Percentiles rank a stretch among this genome's conserved stretches.
phyloP scores from a whole-genome alignment of 2,888 invertebrate species.

The Caenorhabditis auriculariae region DNA sequence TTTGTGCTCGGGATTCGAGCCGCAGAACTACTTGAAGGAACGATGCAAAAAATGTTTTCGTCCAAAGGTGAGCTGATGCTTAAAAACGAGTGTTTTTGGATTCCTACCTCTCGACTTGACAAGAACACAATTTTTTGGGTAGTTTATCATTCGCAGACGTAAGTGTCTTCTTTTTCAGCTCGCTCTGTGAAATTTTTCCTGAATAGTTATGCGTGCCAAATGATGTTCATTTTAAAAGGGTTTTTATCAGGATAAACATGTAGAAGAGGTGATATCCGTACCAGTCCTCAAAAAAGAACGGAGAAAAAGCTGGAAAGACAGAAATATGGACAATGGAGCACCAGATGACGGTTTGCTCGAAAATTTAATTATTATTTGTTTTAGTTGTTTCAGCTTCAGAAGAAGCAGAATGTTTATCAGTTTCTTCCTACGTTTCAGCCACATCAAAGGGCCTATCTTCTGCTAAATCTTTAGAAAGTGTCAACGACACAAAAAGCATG shows the following conservation, averaged over 20 bases:
- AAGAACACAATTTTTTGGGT: neutral
- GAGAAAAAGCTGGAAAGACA: slow-evolving; percentile 36
- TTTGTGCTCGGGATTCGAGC: slow-evolving; percentile 64
- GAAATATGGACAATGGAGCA: slow-evolving; percentile 39
- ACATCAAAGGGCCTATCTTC: slow-evolving; percentile 57
- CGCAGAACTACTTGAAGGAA: slow-evolving; percentile 65
- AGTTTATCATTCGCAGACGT: too few relatives aligned
- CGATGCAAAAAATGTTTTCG: slow-evolving; percentile 64
- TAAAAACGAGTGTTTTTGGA: neutral
- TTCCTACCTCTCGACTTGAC: neutral
- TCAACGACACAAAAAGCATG: slow-evolving; percentile 42
- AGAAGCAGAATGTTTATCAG: slow-evolving; percentile 46
- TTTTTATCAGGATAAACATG: slow-evolving; percentile 38
- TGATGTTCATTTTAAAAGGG: too few relatives aligned
- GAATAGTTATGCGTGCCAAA: too few relatives aligned
- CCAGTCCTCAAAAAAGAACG: slow-evolving; percentile 34
- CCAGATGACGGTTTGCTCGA: slow-evolving; percentile 48
- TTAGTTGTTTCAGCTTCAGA: too few relatives aligned
- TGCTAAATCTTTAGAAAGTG: slow-evolving; percentile 56
- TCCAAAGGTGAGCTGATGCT: slow-evolving; percentile 28
- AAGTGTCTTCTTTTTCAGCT: too few relatives aligned
- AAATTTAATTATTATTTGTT: too few relatives aligned
- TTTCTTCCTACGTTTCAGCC: slow-evolving; percentile 59
- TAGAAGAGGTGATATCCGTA: slow-evolving; percentile 13
- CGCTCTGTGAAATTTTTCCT: too few relatives aligned